Evolutionary conservation across 2,113 vertebrate genomes (phyloP).

Genomic region (Stegastes partitus): DNA sequence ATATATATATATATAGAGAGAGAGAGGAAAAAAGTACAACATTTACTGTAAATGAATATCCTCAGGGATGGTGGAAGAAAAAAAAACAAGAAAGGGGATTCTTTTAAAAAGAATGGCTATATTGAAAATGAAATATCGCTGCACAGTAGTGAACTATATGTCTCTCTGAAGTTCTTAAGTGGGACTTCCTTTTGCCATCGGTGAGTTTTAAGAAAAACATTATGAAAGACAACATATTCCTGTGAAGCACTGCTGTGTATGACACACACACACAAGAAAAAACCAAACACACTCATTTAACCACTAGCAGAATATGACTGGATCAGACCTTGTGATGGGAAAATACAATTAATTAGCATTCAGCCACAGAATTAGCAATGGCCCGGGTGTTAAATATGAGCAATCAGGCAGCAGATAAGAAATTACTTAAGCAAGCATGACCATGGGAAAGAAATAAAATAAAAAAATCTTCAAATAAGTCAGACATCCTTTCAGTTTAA

Average conservation of each 20-base stretch:
- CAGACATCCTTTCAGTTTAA: conserved; percentile 39
- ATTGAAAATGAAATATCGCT: neutral
- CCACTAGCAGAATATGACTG: neutral
- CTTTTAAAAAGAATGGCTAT: neutral
- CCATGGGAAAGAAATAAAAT: conserved; percentile 25
- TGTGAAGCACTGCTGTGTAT: neutral
- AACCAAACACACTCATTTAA: neutral
- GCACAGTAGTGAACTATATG: neutral
- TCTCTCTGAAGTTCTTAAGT: conserved; percentile 6
- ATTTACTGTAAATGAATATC: conserved; percentile 33
- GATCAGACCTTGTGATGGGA: conserved; percentile 32
- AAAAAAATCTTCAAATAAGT: conserved; percentile 24
- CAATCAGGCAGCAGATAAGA: conserved; percentile 42
- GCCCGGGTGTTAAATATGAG: conserved; percentile 41
- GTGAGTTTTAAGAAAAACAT: neutral
- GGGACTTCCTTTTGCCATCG: neutral
- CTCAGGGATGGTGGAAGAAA: neutral
- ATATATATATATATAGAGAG: too few species aligned
- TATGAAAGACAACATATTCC: conserved; percentile 15
- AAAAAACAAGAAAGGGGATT: neutral
- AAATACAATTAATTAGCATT: conserved; percentile 32
- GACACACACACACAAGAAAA: neutral
- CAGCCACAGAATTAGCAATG: conserved; percentile 22
- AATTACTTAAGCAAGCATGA: conserved; percentile 26
- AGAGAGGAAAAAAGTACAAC: neutral